Conservation (phyloP, 2,797 vertebrate genomes). For the Leptatherina wallacei region DNA sequence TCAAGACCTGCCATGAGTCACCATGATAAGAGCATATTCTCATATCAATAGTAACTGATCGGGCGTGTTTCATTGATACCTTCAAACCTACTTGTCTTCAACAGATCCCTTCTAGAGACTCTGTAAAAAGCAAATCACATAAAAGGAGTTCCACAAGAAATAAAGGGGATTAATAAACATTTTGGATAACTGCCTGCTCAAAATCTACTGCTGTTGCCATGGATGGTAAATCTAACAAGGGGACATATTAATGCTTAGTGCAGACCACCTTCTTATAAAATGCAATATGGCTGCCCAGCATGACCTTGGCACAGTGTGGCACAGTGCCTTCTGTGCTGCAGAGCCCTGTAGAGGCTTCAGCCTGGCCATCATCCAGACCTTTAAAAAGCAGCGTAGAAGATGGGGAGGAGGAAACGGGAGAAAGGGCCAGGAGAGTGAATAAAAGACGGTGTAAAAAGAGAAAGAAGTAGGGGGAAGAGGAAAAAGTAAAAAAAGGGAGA, state of each 20-base stretch:
- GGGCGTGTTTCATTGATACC: constrained; percentile 6
- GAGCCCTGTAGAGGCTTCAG: constrained; percentile 69
- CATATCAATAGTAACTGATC: constrained; percentile 27
- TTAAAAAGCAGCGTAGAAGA: constrained; percentile 38
- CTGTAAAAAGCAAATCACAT: constrained; percentile 22
- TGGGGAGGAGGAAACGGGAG: constrained; percentile 11
- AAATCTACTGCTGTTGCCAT: constrained; percentile 56
- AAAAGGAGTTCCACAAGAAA: constrained; percentile 13
- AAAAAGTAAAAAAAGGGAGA: constrained; percentile 13
- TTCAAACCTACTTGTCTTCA: not conserved
- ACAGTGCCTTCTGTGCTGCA: constrained; percentile 81
- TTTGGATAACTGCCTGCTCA: constrained; percentile 43
- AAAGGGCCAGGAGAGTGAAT: not conserved
- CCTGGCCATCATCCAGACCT: constrained; percentile 77
- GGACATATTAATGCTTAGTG: constrained; percentile 71
- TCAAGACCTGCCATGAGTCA: constrained; percentile 57
- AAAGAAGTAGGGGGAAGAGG: constrained; percentile 14
- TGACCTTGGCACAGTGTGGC: constrained; percentile 83
- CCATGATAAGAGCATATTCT: constrained; percentile 27
- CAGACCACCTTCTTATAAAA: constrained; percentile 82
- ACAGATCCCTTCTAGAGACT: not conserved
- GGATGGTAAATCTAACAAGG: constrained; percentile 73
- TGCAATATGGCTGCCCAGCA: constrained; percentile 85
- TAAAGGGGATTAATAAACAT: constrained; percentile 30
- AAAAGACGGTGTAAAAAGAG: constrained; percentile 3